These are phyloP conservation scores for Tetramorium alpestre DNA, from an alignment of 1,140 invertebrate genomes.

Conservation along the genomic window DNA sequence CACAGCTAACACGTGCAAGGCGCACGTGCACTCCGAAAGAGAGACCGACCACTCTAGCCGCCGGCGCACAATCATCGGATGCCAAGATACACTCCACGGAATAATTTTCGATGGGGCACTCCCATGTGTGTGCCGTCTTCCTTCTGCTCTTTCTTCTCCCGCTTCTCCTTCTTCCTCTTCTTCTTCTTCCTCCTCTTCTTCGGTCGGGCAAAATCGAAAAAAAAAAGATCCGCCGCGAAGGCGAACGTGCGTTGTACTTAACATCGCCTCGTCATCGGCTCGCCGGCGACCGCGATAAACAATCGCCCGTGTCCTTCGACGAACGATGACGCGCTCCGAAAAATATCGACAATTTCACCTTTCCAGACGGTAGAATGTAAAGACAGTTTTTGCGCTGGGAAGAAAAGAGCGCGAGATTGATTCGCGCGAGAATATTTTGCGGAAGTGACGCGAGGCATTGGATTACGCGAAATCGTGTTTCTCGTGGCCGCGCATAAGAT, in stretches of 20 bases:
- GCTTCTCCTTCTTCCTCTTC: too few relatives aligned
- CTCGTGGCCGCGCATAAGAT: neutral
- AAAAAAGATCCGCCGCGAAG: conserved; percentile 50
- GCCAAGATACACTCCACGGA: conserved; percentile 83
- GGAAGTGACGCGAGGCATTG: neutral
- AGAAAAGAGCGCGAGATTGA: neutral
- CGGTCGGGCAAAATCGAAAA: conserved; percentile 26
- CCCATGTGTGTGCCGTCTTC: conserved; percentile 61
- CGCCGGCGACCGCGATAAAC: conserved; percentile 28
- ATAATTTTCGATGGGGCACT: conserved; percentile 81
- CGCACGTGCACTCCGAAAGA: conserved; percentile 83
- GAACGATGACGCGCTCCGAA: neutral
- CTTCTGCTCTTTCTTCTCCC: conserved; percentile 10
- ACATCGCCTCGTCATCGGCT: conserved; percentile 11
- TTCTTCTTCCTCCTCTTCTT: neutral
- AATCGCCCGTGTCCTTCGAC: conserved; percentile 3
- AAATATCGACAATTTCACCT: neutral
- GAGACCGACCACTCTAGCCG: conserved; percentile 78
- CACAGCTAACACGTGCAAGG: conserved; percentile 83
- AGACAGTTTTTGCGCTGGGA: neutral
- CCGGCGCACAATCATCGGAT: conserved; percentile 83
- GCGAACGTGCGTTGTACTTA: conserved; percentile 48
- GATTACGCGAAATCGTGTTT: neutral
- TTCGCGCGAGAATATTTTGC: neutral
- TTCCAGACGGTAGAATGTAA: neutral